Evolutionary conservation across 1,140 invertebrate species (phyloP).

Genomic region (Coenobita brevimanus): DNA sequence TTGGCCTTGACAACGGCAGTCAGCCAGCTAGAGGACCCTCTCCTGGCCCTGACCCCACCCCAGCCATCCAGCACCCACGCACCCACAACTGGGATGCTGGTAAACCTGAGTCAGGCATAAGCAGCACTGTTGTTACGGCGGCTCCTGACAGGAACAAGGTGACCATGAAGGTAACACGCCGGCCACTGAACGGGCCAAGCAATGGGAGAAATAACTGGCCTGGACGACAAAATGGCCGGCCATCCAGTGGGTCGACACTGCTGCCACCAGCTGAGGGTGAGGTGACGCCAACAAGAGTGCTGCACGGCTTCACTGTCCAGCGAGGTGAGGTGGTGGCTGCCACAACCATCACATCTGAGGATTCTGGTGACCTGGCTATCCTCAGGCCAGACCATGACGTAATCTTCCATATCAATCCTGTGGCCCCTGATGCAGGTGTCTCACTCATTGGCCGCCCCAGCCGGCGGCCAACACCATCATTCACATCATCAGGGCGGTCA

Average conservation of each 20-base stretch:
- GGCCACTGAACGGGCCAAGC: too few species aligned
- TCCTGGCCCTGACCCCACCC: too few species aligned
- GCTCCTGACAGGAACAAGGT: too few species aligned
- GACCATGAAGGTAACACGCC: too few species aligned
- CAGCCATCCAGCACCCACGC: too few species aligned
- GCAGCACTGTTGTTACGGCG: too few species aligned
- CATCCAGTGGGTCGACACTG: background rate
- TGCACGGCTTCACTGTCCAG: slow-evolving; percentile 43
- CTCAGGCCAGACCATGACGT: slow-evolving; percentile 46
- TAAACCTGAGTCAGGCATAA: too few species aligned
- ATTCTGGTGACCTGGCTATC: slow-evolving; percentile 1
- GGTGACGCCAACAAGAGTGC: slow-evolving; percentile 2
- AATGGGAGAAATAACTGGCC: background rate
- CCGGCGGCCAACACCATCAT: background rate
- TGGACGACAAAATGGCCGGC: background rate
- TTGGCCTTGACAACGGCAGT: too few species aligned
- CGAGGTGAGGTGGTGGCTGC: slow-evolving; percentile 42
- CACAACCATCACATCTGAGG: slow-evolving; percentile 2
- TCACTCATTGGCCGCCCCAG: slow-evolving; percentile 18
- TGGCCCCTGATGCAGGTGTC: slow-evolving; percentile 16
- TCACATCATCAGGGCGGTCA: background rate
- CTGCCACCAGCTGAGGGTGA: background rate
- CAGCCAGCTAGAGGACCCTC: too few species aligned
- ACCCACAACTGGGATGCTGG: too few species aligned
- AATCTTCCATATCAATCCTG: slow-evolving; percentile 43